Evolutionary conservation across 2,888 invertebrate species (phyloP), one percentile per base, ranked within the genome.

Genomic region (Coelinius sp.): DNA sequence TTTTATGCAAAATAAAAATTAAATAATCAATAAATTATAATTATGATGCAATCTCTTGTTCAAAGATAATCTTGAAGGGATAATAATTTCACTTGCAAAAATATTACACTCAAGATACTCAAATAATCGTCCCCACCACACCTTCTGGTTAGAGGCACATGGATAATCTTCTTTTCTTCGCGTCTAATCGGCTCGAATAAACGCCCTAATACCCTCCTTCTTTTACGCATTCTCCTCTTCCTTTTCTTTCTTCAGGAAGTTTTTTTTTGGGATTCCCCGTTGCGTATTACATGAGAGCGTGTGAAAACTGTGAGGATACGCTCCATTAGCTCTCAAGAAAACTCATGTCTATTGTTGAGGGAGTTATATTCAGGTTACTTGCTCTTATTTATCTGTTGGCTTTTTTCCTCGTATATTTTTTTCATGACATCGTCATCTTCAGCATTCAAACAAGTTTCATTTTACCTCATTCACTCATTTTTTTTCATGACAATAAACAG

Each of bases 231-330:
- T 70, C 70, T 73, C 25, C 14, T 24, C 20, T 68, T 44, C 25
- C 22, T 41, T 68, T 44, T 20, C 22, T 41, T 41, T 63, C 14
- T 63, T 56, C 41, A 22, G 22, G 22, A 35, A 25, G 59, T 38
- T 68, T 35, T n/a, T 20, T 12, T 44, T 14, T 6, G 17, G 17
- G 31, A 59, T 20, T 59, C 53, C n/a, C 53, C 35, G 35, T 35
- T 59, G 59, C 59, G 59, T 59, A 59, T 59, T 59, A 72, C 70
- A 73, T 74, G 76, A 76, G 75, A 82, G 81, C 83, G 83, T 81
- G 82, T 83, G 83, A 83, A 83, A 83, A 82, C 79, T 82, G 77
- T 78, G 73, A 80, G 65, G 80, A 77, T 79, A 74, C 79, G 81
- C 75, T 80, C 83, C 80, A 83, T 83, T 83, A 83, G 82, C 79